These are phyloP conservation scores for Leptothorax acervorum DNA, from an alignment of 2,888 invertebrate genomes.

Conservation along the genomic window DNA sequence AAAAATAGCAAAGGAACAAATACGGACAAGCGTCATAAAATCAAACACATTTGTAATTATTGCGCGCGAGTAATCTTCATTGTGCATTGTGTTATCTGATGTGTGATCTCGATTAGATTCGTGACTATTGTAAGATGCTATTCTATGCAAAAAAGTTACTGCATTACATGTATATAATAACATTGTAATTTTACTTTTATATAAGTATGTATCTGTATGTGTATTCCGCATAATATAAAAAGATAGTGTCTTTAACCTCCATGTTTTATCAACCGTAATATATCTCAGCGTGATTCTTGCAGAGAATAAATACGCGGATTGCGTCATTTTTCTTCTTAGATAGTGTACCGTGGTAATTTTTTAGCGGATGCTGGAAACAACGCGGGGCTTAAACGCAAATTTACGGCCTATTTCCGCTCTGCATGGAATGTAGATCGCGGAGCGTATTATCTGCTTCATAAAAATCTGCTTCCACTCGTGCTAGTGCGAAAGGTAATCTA, in stretches of 20 bases:
- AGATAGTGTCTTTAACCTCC: background rate
- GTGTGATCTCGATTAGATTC: conserved; percentile 6
- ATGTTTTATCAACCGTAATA: conserved; percentile 40
- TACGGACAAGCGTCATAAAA: conserved; percentile 42
- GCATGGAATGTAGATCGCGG: conserved; percentile 62
- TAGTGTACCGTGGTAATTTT: conserved; percentile 48
- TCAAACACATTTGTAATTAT: conserved; percentile 51
- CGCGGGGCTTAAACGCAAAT: conserved; percentile 58
- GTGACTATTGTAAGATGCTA: background rate
- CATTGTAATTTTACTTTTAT: background rate
- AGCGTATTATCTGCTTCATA: conserved; percentile 67
- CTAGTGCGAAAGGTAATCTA: conserved; percentile 42
- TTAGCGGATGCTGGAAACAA: conserved; percentile 53
- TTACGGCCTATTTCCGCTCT: conserved; percentile 57
- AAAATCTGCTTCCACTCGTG: conserved; percentile 58
- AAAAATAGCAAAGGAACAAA: conserved; percentile 41
- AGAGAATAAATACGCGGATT: conserved; percentile 45
- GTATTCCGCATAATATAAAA: background rate
- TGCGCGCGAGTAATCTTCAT: conserved; percentile 19
- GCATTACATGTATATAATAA: background rate
- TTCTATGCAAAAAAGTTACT: background rate
- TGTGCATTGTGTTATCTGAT: background rate
- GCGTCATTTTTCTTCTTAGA: conserved; percentile 46
- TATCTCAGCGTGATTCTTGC: conserved; percentile 41
- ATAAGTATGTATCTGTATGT: background rate